Evolutionary conservation across 2,888 invertebrate species (phyloP), one percentile per base, ranked within the genome.

Genomic region (Pseudococcus longispinus): DNA sequence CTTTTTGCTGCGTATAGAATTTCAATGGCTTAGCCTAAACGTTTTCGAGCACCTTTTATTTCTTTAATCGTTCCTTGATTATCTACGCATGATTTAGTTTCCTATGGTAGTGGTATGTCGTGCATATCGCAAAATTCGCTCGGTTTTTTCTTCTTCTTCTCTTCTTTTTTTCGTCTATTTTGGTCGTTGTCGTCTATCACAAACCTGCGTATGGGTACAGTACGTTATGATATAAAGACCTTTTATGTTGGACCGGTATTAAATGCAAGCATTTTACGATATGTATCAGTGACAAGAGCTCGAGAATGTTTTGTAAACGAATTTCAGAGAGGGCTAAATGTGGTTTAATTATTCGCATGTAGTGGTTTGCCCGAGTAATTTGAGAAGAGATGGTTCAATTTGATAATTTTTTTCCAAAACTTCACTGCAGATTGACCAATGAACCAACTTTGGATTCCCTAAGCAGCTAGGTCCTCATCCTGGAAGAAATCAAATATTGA

Each of bases 11-110:
- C 44, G 77, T 77, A 86, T 86, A 86, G 86, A 80, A 86, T 86
- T 86, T 86, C 86, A 86, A 51, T 86, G 77, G 77, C 42, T 80
- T 80, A 80, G 77, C 51, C 46, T 86, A 86, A 85, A 85, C 85
- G 70, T 85, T 85, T 85, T 85, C 60, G 70, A 70, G 85, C 74
- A 85, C 85, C 86, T 77, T 77, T 74, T 86, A 85, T 85, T 74
- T 86, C 86, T 86, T 86, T 86, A 86, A 86, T 86, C 86, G 86
- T 80, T 80, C 46, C 77, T 86, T 86, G 77, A 86, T 86, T 86
- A 86, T 86, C 86, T 80, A 86, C 86, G 86, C 86, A 86, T 86
- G 86, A 86, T 86, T 86, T 86, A 70, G 80, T 86, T 80, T 86
- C 29, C 51, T 51, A 74, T 60, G 4, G 15, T 55, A 55, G n/a